Evolutionary conservation across 2,888 invertebrate genomes (phyloP).

Genomic region (Drosophila longiperda): DNA sequence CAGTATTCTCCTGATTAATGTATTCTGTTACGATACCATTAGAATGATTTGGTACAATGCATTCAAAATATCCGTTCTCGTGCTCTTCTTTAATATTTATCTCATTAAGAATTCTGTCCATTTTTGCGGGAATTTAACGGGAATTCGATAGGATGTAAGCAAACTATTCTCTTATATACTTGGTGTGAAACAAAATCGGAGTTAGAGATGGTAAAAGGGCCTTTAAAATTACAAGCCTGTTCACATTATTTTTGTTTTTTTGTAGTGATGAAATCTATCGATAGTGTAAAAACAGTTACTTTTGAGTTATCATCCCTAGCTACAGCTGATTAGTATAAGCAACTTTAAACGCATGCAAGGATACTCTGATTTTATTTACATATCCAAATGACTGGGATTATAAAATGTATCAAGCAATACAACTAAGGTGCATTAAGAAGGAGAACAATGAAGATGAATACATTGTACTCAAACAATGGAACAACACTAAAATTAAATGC

Average conservation of each 20-base stretch:
- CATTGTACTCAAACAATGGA: neutral
- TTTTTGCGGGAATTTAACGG: neutral
- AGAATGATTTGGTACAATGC: neutral
- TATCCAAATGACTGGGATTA: neutral
- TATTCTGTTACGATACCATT: neutral
- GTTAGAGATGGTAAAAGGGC: neutral
- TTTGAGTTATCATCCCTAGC: neutral
- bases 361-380: neutral
- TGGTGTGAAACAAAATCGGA: neutral
- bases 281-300: neutral
- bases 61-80: neutral
- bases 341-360: neutral
- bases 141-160: neutral
- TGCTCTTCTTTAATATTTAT: neutral
- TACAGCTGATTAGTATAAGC: neutral
- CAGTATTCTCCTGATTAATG: neutral
- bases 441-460: neutral
- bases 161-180: neutral
- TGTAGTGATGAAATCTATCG: neutral
- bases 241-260: neutral
- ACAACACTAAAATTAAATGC: neutral
- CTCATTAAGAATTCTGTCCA: neutral
- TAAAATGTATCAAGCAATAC: constrained; percentile 1
- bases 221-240: neutral
- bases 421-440: constrained; percentile 7